Percentiles rank a stretch among this genome's conserved stretches.
Evolutionary conservation across 2,113 vertebrate species (phyloP).

Genomic region (Carassius carassius): DNA sequence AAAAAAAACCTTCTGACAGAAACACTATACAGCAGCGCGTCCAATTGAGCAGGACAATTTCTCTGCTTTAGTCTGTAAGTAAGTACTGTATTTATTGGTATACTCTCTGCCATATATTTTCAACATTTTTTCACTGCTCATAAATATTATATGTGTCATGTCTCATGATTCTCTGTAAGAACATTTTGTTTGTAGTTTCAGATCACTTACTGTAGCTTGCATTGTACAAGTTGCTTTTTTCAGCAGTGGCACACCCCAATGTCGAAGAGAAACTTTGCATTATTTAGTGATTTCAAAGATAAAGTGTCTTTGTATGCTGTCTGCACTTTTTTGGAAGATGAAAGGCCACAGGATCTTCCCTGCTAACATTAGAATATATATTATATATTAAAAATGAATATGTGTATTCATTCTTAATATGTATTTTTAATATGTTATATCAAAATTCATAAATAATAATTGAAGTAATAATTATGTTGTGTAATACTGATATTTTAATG

Average conservation of each 20-base stretch:
- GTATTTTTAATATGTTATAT: slow-evolving; percentile 75
- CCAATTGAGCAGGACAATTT: slow-evolving; percentile 76
- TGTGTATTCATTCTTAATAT: slow-evolving; percentile 82
- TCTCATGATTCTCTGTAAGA: slow-evolving; percentile 69
- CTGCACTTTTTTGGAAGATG: slow-evolving; percentile 89
- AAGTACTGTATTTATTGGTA: slow-evolving; percentile 84
- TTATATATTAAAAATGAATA: slow-evolving; percentile 82
- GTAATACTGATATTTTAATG: slow-evolving; percentile 99
- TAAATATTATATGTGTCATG: slow-evolving; percentile 76
- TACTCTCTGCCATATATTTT: slow-evolving; percentile 80
- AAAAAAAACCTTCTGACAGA: slow-evolving; percentile 57
- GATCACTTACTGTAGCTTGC: slow-evolving; percentile 79
- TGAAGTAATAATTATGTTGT: slow-evolving; percentile 97
- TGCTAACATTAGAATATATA: slow-evolving; percentile 77
- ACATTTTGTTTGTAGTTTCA: slow-evolving; percentile 79
- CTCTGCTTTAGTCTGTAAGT: slow-evolving; percentile 84
- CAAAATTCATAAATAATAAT: slow-evolving; percentile 80
- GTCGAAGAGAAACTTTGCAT: slow-evolving; percentile 83
- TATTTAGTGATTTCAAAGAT: slow-evolving; percentile 74
- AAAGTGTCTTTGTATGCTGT: slow-evolving; percentile 99
- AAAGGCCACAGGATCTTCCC: slow-evolving; percentile 74
- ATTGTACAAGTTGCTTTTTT: slow-evolving; percentile 87
- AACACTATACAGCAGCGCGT: slow-evolving; percentile 77
- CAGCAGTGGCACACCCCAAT: slow-evolving; percentile 91
- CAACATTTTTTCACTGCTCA: slow-evolving; percentile 75